Percentiles rank a stretch among this genome's conserved stretches.
Evolutionary conservation across 2,888 invertebrate species (phyloP).

Genomic region (Mechanitis mazaeus): DNA sequence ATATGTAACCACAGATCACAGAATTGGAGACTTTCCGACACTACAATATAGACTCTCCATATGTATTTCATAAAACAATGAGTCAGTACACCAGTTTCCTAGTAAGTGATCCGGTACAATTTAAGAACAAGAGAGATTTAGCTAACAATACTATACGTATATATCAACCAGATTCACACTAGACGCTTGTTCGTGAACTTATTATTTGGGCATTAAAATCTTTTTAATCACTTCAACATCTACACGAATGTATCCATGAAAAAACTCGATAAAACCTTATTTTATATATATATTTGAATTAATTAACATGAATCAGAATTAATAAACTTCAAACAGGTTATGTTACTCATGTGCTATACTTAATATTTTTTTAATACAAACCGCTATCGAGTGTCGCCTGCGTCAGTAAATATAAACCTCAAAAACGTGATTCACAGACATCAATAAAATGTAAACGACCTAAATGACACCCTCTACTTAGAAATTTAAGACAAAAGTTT

Average conservation of each 20-base stretch:
- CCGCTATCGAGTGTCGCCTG: not conserved
- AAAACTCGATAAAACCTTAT: no score
- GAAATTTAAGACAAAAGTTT: not conserved
- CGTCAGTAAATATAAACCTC: conserved; percentile 10
- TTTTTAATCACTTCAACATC: no score
- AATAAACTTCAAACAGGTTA: no score
- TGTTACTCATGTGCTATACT: not conserved
- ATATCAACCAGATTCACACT: no score
- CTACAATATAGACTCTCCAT: not conserved
- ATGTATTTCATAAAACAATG: conserved; percentile 19
- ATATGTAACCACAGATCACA: not conserved
- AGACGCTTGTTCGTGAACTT: no score
- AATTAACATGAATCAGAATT: no score
- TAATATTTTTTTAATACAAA: not conserved
- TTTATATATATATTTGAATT: no score
- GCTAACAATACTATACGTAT: no score
- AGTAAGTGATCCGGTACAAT: conserved; percentile 28
- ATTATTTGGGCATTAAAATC: no score
- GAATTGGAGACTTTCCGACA: not conserved
- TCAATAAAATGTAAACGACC: conserved; percentile 5
- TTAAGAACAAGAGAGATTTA: conserved; percentile 13
- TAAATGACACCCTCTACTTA: conserved; percentile 6
- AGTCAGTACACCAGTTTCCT: conserved; percentile 27
- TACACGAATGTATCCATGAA: no score
- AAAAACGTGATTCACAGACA: conserved; percentile 3